phyloP scores from a whole-genome alignment of 2,888 invertebrate genomes.

The Stenchaetothrips biformis region DNA sequence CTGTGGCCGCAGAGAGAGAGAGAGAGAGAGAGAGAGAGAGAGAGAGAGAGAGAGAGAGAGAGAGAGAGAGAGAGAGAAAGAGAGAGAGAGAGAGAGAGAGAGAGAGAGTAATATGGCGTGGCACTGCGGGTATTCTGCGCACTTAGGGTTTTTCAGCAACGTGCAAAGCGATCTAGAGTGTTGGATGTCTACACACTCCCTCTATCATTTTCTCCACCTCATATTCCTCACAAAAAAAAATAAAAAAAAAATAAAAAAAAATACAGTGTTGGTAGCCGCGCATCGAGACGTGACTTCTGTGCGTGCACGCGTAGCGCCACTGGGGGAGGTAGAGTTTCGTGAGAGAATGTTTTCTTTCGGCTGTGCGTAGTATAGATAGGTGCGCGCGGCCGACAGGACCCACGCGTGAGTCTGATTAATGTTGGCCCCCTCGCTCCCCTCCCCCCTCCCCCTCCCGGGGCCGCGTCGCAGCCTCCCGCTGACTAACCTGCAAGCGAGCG shows the following conservation, averaged over 20 bases:
- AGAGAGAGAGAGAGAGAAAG: background rate
- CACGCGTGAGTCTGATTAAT: conserved; percentile 10
- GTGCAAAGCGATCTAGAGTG: no score
- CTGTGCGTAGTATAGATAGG: background rate
- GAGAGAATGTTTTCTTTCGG: background rate
- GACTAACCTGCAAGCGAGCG: background rate
- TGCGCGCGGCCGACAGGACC: background rate
- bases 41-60: background rate
- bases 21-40: background rate
- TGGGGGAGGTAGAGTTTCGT: background rate
- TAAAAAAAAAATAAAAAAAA: no score
- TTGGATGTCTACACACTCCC: no score
- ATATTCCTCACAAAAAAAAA: no score
- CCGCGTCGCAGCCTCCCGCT: background rate
- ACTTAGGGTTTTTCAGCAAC: no score
- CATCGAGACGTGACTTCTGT: no score
- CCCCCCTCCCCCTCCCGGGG: background rate
- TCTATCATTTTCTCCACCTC: no score
- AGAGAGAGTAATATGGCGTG: background rate
- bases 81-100: background rate
- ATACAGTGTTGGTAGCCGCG: no score
- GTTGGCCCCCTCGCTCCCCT: background rate
- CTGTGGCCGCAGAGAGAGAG: background rate
- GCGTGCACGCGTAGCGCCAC: no score
- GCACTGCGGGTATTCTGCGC: no score